Conservation (phyloP, 1,140 invertebrate genomes). For the Apis laboriosa region DNA sequence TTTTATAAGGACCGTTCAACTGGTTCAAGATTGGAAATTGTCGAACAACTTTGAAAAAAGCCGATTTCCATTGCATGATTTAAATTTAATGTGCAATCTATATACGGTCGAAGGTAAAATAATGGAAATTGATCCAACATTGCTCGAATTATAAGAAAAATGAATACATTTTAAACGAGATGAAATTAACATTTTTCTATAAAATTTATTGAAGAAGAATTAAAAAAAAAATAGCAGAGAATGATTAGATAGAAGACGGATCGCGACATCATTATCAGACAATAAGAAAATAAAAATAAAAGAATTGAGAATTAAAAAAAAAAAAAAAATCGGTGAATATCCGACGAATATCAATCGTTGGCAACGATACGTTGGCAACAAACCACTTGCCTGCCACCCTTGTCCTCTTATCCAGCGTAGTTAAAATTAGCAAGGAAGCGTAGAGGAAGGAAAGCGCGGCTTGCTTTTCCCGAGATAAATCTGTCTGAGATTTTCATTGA, state of each 20-base stretch:
- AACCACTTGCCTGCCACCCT: slow-evolving; percentile 35
- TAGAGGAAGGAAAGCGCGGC: neutral
- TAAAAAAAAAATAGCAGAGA: no score
- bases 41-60: slow-evolving; percentile 13
- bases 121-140: neutral
- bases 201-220: no score
- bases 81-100: neutral
- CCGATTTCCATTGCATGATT: neutral
- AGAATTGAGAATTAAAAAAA: no score
- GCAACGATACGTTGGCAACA: neutral
- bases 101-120: neutral
- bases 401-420: slow-evolving; percentile 16
- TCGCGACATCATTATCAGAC: no score
- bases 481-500: slow-evolving; percentile 61
- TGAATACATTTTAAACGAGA: neutral
- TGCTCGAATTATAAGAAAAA: neutral
- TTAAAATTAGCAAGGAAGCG: slow-evolving; percentile 14
- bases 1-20: slow-evolving; percentile 25
- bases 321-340: neutral
- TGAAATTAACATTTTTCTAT: no score
- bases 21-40: slow-evolving; percentile 45
- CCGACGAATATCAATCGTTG: neutral
- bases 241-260: no score
- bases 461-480: slow-evolving; percentile 44
- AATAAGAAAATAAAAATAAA: no score